Evolutionary conservation across 2,113 vertebrate genomes (phyloP).

Genomic region (Ivindomyrus marchei): DNA sequence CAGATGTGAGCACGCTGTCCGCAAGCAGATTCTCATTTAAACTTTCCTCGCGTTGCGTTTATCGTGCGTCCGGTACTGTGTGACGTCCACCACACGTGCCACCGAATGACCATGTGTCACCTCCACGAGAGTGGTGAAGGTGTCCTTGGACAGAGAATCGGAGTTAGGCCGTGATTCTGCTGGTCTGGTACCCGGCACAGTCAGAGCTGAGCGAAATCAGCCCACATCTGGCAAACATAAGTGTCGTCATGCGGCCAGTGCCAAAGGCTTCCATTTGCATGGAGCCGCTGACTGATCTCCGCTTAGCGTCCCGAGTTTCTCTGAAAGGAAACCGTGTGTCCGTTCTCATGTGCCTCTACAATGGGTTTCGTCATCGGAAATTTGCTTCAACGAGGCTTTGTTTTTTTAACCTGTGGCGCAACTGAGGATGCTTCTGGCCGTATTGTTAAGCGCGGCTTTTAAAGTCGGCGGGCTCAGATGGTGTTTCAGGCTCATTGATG

Average conservation of each 20-base stretch:
- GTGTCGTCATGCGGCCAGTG: constrained; percentile 37
- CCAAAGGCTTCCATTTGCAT: constrained; percentile 38
- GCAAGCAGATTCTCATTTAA: not conserved
- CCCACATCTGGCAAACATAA: constrained; percentile 44
- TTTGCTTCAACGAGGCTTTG: not conserved
- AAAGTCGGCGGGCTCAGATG: not conserved
- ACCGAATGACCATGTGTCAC: not conserved
- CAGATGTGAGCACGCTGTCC: not conserved
- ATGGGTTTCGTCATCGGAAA: constrained; percentile 17
- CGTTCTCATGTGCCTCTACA: constrained; percentile 23
- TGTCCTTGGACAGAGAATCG: constrained; percentile 27
- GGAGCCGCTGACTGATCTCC: constrained; percentile 36
- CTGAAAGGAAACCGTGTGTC: constrained; percentile 30
- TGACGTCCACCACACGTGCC: not conserved
- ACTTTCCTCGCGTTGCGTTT: not conserved
- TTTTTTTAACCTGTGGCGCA: not conserved
- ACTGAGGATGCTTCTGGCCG: not conserved
- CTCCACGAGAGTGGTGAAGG: constrained; percentile 26
- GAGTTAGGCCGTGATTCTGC: not conserved
- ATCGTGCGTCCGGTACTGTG: not conserved
- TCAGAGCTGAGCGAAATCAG: constrained; percentile 40
- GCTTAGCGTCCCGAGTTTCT: constrained; percentile 23
- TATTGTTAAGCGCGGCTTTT: not conserved
- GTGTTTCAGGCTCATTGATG: not conserved
- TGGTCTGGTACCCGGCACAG: not conserved